Base-by-base conservation (phyloP, 2,113 vertebrate species). In the Sinocyclocheilus maitianheensis region DNA sequence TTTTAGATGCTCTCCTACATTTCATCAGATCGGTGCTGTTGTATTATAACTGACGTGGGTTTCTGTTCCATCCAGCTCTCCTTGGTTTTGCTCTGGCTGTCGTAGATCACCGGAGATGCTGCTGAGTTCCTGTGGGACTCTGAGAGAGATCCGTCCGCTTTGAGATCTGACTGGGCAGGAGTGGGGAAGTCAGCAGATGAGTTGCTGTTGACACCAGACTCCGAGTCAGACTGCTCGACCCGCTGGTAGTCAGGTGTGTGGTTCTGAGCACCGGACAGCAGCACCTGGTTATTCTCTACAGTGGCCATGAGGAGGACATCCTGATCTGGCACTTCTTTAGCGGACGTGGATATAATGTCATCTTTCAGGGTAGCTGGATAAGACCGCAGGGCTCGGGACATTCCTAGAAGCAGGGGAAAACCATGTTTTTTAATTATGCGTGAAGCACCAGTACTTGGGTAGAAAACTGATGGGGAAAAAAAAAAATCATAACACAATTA, bases 371-470 rank as follows among this genome's bases (percentile, higher is more conserved):
- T 16, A 5, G 65, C 74, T 0, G 92, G 94, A 71, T 96, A 10
- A 12, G 96, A 94, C 0, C 93, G 94, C 85, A 97, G 91, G 75
- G 90, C 91, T 76, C 96, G 94, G 48, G 94, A 96, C 83, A 96
- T 79, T 67, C 95, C 97, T 98, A 84, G 78, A 76, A 30, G 43
- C 22, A 76, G 14, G 40, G 74, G 6, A 24, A 46, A 65, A 65
- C 0, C n/a, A 65, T 26, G 11, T 67, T 67, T 26, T 65, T 67
- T 67, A 12, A 48, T 12, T 48, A 12, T 6, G 10, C 12, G 1
- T 26, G 12, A 14, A 26, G 24, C n/a, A 48, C 46, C 46, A 48
- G 46, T 48, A 3, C 46, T 48, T 48, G 0, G 46, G 46, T 48
- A 12, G 46, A 48, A 48, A 48, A 48, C 43, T 2, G 9, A 46